Evolutionary conservation across 1,140 invertebrate genomes (phyloP).

Genomic region (Aphis gossypii): DNA sequence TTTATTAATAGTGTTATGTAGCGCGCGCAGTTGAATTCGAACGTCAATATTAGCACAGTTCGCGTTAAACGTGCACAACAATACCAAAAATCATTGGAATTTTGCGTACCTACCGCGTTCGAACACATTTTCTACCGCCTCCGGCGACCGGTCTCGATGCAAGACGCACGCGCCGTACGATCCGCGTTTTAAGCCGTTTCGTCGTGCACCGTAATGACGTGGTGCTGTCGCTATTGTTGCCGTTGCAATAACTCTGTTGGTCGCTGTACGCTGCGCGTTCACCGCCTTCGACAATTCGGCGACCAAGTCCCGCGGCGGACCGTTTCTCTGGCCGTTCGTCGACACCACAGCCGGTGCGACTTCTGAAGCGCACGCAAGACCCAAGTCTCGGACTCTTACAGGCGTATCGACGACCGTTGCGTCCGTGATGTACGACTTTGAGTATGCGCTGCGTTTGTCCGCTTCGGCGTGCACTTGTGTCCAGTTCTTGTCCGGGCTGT

Average conservation of each 20-base stretch:
- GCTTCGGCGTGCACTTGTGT: constrained; percentile 22
- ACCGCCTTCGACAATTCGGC: not conserved
- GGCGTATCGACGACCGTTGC: not conserved
- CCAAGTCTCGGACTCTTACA: no score
- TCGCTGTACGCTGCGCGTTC: not conserved
- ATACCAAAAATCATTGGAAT: no score
- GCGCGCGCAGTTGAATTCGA: not conserved
- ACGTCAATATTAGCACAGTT: not conserved
- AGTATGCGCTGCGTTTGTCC: constrained; percentile 1
- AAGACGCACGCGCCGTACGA: not conserved
- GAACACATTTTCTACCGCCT: not conserved
- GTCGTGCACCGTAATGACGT: not conserved
- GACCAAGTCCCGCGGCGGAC: not conserved
- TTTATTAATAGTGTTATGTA: no score
- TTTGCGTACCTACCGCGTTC: not conserved
- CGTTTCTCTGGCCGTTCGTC: not conserved
- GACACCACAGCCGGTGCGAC: not conserved
- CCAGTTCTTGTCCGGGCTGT: constrained; percentile 53
- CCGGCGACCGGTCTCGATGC: not conserved
- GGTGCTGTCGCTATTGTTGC: not conserved
- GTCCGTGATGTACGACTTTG: not conserved
- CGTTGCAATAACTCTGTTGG: not conserved
- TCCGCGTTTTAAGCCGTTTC: not conserved
- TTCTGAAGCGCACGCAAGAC: not conserved
- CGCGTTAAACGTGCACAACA: not conserved